A percentile compares a stretch with the other conserved stretches of the same genome.
Evolutionary conservation across 2,888 invertebrate species (phyloP).

Genomic region (Brassicogethes aeneus): DNA sequence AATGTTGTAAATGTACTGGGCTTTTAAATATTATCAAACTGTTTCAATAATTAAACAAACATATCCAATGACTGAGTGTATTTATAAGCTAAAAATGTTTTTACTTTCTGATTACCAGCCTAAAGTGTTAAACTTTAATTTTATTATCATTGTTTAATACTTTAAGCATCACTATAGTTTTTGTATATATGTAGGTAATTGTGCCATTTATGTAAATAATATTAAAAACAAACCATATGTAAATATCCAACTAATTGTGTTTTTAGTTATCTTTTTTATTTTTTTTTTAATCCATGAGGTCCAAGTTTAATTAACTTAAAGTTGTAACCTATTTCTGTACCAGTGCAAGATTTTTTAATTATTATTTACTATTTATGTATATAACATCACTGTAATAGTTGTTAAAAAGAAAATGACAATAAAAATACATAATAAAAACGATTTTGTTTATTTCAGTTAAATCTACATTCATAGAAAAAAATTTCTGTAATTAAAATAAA

Average conservation of each 20-base stretch:
- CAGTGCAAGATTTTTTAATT: slow-evolving; percentile 2
- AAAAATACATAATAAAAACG: slow-evolving; percentile 18
- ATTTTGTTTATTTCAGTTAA: slow-evolving; percentile 9
- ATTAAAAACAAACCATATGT: slow-evolving; percentile 8
- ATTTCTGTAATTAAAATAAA: too few relatives aligned
- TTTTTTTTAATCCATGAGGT: background rate
- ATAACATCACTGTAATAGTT: slow-evolving; percentile 13
- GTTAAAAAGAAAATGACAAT: slow-evolving; percentile 24
- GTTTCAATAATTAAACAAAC: slow-evolving; percentile 10
- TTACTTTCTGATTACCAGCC: slow-evolving; percentile 1
- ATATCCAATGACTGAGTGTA: slow-evolving; percentile 19
- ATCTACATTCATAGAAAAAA: too few relatives aligned
- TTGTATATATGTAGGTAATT: slow-evolving; percentile 7
- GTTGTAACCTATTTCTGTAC: background rate
- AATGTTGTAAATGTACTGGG: slow-evolving; percentile 3
- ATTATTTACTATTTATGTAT: slow-evolving; percentile 6
- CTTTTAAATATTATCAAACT: slow-evolving; percentile 5
- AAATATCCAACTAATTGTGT: slow-evolving; percentile 6
- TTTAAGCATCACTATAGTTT: background rate
- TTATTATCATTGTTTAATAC: background rate
- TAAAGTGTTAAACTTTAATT: background rate
- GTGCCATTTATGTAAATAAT: slow-evolving; percentile 16
- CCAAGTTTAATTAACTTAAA: background rate
- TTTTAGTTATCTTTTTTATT: background rate
- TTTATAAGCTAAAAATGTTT: background rate